These are phyloP conservation scores for Cryptops parisi DNA, from an alignment of 2,888 invertebrate genomes.

Conservation along the genomic window DNA sequence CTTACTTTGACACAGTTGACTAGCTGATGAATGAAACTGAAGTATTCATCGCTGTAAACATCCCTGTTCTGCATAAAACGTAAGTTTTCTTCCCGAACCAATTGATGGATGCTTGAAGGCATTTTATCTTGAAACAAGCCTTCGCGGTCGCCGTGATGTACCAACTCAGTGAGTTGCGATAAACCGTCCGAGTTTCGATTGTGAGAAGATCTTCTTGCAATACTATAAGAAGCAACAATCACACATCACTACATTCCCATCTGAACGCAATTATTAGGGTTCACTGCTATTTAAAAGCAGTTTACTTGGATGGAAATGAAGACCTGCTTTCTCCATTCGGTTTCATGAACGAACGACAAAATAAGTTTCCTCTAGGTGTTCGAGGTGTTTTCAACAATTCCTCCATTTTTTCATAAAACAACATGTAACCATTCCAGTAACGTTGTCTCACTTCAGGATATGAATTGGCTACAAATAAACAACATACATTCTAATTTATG, in stretches of 20 bases:
- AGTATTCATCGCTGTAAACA: constrained; percentile 35
- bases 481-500: constrained; percentile 11
- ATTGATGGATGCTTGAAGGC: constrained; percentile 32
- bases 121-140: constrained; percentile 33
- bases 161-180: constrained; percentile 35
- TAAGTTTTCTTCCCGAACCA: constrained; percentile 35
- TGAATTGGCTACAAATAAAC: constrained; percentile 22
- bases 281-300: no score
- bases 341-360: no score
- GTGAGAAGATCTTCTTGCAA: not conserved
- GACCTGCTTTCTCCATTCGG: no score
- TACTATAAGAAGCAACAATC: no score
- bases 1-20: constrained; percentile 23
- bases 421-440: constrained; percentile 41
- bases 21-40: constrained; percentile 32
- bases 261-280: no score
- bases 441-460: constrained; percentile 36
- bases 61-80: constrained; percentile 36
- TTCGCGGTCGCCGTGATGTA: constrained; percentile 35
- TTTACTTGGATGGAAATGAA: no score
- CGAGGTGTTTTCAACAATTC: constrained; percentile 25
- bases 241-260: no score
- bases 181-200: constrained; percentile 29
- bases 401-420: constrained; percentile 36
- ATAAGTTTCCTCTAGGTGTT: constrained; percentile 25